phyloP scores from a whole-genome alignment of 2,797 vertebrate genomes.

The Microctenopoma lineatum region DNA sequence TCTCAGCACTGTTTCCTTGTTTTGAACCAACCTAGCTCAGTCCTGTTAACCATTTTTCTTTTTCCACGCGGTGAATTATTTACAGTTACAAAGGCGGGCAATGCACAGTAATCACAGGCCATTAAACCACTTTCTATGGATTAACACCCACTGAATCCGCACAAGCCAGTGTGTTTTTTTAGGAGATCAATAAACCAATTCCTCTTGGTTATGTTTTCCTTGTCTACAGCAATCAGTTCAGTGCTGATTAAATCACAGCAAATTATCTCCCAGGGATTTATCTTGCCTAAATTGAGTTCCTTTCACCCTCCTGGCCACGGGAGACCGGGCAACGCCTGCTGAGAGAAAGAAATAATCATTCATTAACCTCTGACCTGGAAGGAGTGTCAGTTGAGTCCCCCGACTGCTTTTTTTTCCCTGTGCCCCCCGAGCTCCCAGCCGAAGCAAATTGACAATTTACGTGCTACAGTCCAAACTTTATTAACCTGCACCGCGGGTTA shows the following conservation, averaged over 20 bases:
- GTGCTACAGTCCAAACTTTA: constrained; percentile 67
- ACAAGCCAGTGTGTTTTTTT: constrained; percentile 46
- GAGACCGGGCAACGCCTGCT: constrained; percentile 78
- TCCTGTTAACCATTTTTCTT: constrained; percentile 13
- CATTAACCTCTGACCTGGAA: constrained; percentile 84
- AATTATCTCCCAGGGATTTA: constrained; percentile 80
- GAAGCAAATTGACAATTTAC: constrained; percentile 73
- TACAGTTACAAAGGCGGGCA: constrained; percentile 46
- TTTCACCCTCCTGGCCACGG: constrained; percentile 74
- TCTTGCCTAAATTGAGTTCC: constrained; percentile 80
- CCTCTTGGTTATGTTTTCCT: constrained; percentile 77
- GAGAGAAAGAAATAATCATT: constrained; percentile 83
- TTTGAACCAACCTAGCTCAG: not conserved
- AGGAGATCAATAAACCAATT: constrained; percentile 80
- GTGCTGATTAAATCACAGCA: constrained; percentile 78
- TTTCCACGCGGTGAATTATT: constrained; percentile 33
- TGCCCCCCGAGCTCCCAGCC: constrained; percentile 41
- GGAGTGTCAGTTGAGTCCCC: constrained; percentile 74
- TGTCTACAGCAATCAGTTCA: constrained; percentile 73
- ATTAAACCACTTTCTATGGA: constrained; percentile 74
- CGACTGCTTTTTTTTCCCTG: constrained; percentile 40
- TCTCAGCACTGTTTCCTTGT: not conserved
- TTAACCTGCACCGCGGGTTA: constrained; percentile 64
- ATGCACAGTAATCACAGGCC: constrained; percentile 61
- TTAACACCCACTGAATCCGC: constrained; percentile 62